phyloP scores from a whole-genome alignment of 2,113 vertebrate species.

The Brienomyrus brachyistius region DNA sequence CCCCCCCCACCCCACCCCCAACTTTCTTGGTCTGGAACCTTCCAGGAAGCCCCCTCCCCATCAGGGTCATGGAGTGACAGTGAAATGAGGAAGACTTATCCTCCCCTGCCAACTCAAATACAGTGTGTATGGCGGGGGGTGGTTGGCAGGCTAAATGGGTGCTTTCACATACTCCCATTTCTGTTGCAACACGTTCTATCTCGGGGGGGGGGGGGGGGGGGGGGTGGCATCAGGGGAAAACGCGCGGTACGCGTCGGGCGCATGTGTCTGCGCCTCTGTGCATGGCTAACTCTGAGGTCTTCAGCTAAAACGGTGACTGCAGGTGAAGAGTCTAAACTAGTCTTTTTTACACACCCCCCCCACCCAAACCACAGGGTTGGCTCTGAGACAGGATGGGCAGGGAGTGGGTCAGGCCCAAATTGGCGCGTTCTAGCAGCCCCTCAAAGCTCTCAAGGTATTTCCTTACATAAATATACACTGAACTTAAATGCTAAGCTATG shows the following conservation, averaged over 20 bases:
- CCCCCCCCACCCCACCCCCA: too few species aligned
- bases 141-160: neutral
- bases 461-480: slow-evolving; percentile 7
- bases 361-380: neutral
- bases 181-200: neutral
- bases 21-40: slow-evolving; percentile 13
- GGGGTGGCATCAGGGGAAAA: neutral
- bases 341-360: neutral
- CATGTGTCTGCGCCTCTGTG: neutral
- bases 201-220: neutral
- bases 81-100: slow-evolving; percentile 7
- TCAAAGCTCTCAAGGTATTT: slow-evolving; percentile 22
- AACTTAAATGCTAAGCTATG: neutral
- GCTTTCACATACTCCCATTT: neutral
- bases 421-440: slow-evolving; percentile 9
- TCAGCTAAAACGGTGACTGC: neutral
- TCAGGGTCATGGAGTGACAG: neutral
- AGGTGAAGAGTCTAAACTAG: neutral
- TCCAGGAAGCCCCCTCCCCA: slow-evolving; percentile 19
- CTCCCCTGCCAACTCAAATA: slow-evolving; percentile 21
- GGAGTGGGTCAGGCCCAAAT: neutral
- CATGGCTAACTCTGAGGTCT: neutral
- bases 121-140: neutral
- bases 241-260: neutral
- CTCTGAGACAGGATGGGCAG: neutral